phyloP scores from a whole-genome alignment of 2,888 invertebrate genomes.

The Spisula solida region DNA sequence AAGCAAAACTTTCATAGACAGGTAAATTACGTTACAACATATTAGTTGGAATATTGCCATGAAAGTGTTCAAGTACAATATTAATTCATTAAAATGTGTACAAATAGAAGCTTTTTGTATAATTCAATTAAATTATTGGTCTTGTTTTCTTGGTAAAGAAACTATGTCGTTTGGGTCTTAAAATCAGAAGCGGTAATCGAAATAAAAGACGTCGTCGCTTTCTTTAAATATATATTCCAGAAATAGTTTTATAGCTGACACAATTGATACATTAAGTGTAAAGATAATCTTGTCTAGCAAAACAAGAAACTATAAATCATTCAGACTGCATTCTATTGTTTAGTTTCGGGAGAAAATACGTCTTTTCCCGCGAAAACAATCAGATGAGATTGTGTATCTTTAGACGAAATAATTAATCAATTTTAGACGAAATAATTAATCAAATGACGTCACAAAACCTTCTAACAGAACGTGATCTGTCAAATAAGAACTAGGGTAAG shows the following conservation, averaged over 20 bases:
- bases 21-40: no score
- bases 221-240: not conserved
- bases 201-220: not conserved
- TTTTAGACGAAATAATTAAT: not conserved
- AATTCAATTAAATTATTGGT: no score
- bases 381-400: not conserved
- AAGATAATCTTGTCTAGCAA: not conserved
- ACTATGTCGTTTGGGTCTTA: no score
- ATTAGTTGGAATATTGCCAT: no score
- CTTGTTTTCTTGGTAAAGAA: no score
- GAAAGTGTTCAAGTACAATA: no score
- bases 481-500: not conserved
- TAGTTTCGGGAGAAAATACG: not conserved
- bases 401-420: conserved; percentile 3
- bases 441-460: conserved; percentile 12
- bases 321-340: not conserved
- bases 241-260: not conserved
- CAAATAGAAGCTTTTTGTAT: no score
- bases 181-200: not conserved
- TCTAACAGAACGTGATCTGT: not conserved
- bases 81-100: no score
- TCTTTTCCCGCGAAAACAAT: not conserved
- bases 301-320: not conserved
- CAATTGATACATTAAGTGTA: not conserved
- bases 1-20: no score